Evolutionary conservation across 1,140 invertebrate genomes (phyloP).

Genomic region (Chironomus tepperi): DNA sequence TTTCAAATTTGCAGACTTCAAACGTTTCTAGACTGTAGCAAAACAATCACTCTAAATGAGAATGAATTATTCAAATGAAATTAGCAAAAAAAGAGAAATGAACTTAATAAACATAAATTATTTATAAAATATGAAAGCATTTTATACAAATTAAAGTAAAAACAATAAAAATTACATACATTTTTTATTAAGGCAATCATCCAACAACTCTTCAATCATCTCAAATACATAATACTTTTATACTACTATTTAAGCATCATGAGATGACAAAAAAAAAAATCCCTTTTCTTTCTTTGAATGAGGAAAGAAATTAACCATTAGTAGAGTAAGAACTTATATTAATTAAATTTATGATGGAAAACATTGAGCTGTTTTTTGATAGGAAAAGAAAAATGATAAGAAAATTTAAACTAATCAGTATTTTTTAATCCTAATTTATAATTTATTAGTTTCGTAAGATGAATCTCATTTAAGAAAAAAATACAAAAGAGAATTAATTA

Average conservation of each 20-base stretch:
- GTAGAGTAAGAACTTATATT: neutral
- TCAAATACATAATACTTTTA: neutral
- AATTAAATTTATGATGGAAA: neutral
- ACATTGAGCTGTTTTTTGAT: slow-evolving; percentile 6
- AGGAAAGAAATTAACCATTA: neutral
- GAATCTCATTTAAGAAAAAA: neutral
- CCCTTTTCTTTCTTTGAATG: no score
- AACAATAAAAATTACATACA: no score
- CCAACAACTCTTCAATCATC: slow-evolving; percentile 1
- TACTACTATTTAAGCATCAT: no score
- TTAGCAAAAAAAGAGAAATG: no score
- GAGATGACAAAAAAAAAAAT: no score
- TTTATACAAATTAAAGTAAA: no score
- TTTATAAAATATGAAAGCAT: no score
- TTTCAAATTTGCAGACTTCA: no score
- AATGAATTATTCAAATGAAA: no score
- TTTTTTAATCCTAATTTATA: neutral
- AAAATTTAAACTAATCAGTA: slow-evolving; percentile 8
- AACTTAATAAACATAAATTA: no score
- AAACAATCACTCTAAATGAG: no score
- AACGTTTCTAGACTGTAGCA: no score
- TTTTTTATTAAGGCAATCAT: slow-evolving; percentile 1
- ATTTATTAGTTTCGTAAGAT: neutral
- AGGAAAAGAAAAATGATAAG: neutral
- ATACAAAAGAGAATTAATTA: neutral